Percentiles rank a stretch among this genome's conserved stretches.
These are phyloP conservation scores for Penaeus chinensis DNA, from an alignment of 1,140 invertebrate species.

Conservation along the genomic window DNA sequence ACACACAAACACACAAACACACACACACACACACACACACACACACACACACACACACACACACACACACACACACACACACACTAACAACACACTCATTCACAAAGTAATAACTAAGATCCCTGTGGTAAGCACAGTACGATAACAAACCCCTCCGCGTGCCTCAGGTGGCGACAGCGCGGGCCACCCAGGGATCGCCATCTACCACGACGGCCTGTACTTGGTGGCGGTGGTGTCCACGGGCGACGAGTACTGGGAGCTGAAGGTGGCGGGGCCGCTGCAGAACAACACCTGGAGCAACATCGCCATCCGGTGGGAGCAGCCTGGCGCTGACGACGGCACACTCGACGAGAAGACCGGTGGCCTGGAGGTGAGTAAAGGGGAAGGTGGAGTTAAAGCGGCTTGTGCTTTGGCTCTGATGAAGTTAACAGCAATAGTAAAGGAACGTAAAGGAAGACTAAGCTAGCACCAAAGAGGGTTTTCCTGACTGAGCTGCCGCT, in stretches of 20 bases:
- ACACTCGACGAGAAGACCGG: neutral
- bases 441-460: too few species aligned
- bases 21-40: too few species aligned
- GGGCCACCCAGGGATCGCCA: conserved; percentile 65
- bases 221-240: conserved; percentile 65
- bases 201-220: conserved; percentile 63
- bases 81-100: neutral
- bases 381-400: too few species aligned
- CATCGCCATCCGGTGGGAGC: conserved; percentile 63
- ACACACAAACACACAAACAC: too few species aligned
- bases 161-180: conserved; percentile 63
- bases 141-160: neutral
- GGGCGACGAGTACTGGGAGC: conserved; percentile 65
- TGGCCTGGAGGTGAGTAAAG: conserved; percentile 41
- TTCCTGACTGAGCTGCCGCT: neutral
- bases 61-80: too few species aligned
- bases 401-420: too few species aligned
- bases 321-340: neutral
- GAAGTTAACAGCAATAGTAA: too few species aligned
- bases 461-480: neutral
- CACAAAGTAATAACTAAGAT: neutral
- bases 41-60: too few species aligned
- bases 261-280: conserved; percentile 59
- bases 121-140: neutral
- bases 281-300: conserved; percentile 65